These are phyloP conservation scores for Zhuqinia jingwanae DNA, from an alignment of 2,888 invertebrate species.

Conservation along the genomic window DNA sequence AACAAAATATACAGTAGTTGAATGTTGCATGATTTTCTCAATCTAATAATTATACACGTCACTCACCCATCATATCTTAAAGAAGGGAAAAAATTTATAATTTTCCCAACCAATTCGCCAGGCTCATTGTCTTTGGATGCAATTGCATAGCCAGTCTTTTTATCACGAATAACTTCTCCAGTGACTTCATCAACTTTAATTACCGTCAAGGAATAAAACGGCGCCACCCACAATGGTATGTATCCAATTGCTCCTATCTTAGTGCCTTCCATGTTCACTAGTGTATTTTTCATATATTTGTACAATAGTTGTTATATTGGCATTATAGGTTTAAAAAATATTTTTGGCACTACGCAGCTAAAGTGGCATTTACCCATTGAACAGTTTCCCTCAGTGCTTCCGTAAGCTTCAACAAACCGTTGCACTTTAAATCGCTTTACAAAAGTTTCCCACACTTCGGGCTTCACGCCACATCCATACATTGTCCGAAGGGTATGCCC, in stretches of 20 bases:
- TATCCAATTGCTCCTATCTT: conserved; percentile 61
- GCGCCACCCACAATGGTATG: conserved; percentile 25
- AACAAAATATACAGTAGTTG: not conserved
- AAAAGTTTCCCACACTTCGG: conserved; percentile 63
- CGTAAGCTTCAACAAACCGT: conserved; percentile 59
- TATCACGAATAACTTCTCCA: conserved; percentile 55
- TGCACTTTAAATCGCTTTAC: conserved; percentile 51
- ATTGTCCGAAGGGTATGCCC: conserved; percentile 51
- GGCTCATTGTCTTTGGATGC: conserved; percentile 64
- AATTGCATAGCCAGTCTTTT: conserved; percentile 66
- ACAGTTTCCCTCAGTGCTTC: conserved; percentile 62
- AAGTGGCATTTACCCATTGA: conserved; percentile 28
- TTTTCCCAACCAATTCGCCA: conserved; percentile 71
- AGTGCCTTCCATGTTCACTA: conserved; percentile 62
- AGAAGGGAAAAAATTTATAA: conserved; percentile 53
- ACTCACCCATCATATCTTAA: conserved; percentile 62
- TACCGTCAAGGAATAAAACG: conserved; percentile 37
- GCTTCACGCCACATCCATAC: conserved; percentile 56
- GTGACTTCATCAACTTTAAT: conserved; percentile 61
- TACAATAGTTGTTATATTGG: not conserved
- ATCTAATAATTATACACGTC: too few species aligned
- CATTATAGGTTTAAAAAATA: not conserved
- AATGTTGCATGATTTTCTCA: too few species aligned
- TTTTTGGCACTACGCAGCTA: too few species aligned
- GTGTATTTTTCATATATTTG: too few species aligned